phyloP scores from a whole-genome alignment of 2,113 vertebrate genomes.

The Lethenteron reissneri region DNA sequence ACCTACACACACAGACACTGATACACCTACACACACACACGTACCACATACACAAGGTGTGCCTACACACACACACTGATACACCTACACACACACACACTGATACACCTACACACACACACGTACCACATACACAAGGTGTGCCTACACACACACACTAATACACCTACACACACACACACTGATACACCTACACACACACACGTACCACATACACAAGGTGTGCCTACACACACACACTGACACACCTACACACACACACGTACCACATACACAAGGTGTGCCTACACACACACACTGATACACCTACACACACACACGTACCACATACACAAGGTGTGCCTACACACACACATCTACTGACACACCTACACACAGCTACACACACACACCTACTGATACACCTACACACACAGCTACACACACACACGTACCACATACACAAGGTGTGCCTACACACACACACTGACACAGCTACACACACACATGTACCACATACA shows the following conservation, averaged over 20 bases:
- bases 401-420: background rate
- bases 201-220: background rate
- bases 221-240: background rate
- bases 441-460: background rate
- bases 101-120: too few relatives aligned
- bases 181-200: too few relatives aligned
- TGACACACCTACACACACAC: background rate
- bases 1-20: background rate
- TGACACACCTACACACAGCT: background rate
- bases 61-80: too few relatives aligned
- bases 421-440: background rate
- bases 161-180: background rate
- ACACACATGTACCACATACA: too few relatives aligned
- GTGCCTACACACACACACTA: background rate
- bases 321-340: background rate
- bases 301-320: background rate
- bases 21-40: too few relatives aligned
- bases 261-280: background rate
- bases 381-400: background rate
- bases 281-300: background rate
- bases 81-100: background rate
- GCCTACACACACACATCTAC: background rate
- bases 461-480: background rate
- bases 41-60: too few relatives aligned
- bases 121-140: too few relatives aligned